Conservation (phyloP, 2,797 vertebrate species). For the Pangasius djambal region DNA sequence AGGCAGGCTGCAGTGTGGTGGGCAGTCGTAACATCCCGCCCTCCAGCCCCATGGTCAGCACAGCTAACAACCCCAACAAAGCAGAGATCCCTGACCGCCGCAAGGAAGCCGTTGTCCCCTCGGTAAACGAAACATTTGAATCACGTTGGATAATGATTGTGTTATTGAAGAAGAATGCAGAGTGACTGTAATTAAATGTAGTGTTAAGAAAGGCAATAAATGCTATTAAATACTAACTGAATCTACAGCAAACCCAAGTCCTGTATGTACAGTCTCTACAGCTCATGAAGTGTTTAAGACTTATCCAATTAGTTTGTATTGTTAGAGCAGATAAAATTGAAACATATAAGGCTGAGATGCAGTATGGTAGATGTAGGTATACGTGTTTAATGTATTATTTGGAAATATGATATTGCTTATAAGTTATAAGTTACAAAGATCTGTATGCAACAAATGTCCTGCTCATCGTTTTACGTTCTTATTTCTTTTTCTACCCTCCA, state of each 20-base stretch:
- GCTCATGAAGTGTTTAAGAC: not conserved
- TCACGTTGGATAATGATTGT: not conserved
- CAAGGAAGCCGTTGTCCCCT: slow-evolving; percentile 85
- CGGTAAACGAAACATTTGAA: slow-evolving; percentile 69
- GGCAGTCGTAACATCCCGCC: slow-evolving; percentile 85
- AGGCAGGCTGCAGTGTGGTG: slow-evolving; percentile 83
- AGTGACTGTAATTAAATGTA: not conserved
- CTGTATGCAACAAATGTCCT: not conserved
- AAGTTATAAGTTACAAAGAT: not conserved
- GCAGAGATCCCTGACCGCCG: slow-evolving; percentile 90
- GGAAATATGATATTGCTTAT: not conserved
- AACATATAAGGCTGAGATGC: no score
- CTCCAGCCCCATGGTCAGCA: slow-evolving; percentile 94
- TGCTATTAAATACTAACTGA: not conserved
- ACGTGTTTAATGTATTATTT: not conserved
- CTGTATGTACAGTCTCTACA: not conserved
- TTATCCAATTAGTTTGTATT: not conserved
- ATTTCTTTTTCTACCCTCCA: slow-evolving; percentile 51
- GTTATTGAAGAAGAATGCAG: not conserved
- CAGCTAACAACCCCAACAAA: slow-evolving; percentile 94
- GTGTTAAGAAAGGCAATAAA: not conserved
- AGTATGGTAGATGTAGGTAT: not conserved
- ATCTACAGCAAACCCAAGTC: not conserved
- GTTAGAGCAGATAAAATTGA: not conserved
- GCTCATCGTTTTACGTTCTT: not conserved